Evolutionary conservation across 2,113 vertebrate species (phyloP), one percentile per base, ranked within the genome.

Genomic region (Vicugna pacos): DNA sequence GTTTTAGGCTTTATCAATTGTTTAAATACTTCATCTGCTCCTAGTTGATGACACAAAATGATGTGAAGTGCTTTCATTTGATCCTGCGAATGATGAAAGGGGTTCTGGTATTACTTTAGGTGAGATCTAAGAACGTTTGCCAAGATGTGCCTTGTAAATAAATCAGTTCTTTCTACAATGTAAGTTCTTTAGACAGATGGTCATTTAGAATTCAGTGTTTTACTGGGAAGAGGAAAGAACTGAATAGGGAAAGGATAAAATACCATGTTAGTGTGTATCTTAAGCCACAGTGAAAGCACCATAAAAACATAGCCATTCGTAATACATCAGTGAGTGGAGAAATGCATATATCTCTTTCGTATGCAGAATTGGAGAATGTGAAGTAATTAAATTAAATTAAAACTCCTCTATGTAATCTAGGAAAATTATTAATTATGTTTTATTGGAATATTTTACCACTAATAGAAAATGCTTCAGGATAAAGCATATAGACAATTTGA

Each of bases 51-150:
- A 97, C 96, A 97, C 94, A 98, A 97, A 97, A 58, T 81, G 94
- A 98, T 93, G 95, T 90, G 97, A 98, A 98, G 65, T 92, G 89
- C 94, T 98, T 98, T 97, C 60, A 95, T 95, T 98, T 98, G 97
- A 98, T 97, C 73, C n/a, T 96, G 95, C 98, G 96, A 98, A 98
- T 97, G 98, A 98, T 98, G 97, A 98, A 98, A 98, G 42, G 96
- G 54, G 10, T 97, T 92, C 95, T 88, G 88, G 32, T 98, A 98
- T 98, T 98, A 98, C 64, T 48, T 87, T 97, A 93, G 93, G 92
- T 98, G 95, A 98, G 97, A 98, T 98, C 52, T 97, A 98, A 98
- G 94, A 97, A 97, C 5, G 0, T 38, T 97, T 98, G 93, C 85
- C 96, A 98, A 98, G 92, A 98, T 96, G 62, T 97, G 95, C 94